Evolutionary conservation across 2,888 invertebrate genomes (phyloP), one percentile per base, ranked within the genome.

Genomic region (Campoplex nolae): DNA sequence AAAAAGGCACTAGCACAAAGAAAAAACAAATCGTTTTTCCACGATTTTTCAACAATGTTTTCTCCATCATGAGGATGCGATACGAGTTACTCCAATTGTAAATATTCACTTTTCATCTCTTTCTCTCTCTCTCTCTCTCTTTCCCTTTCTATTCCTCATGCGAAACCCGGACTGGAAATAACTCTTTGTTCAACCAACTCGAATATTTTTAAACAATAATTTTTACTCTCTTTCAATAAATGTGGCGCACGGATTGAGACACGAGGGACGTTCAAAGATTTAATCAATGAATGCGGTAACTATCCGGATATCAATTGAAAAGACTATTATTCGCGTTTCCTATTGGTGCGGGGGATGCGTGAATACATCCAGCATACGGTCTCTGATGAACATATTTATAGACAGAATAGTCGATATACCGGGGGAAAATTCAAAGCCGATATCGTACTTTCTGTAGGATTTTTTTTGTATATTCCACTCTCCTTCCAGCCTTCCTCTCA

Each of bases 331-430:
- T 68, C 78, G 70, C 80, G 16, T 75, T 79, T 79, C 42, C 75
- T 42, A 79, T 84, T 51, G 68, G 58, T 38, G 38, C 23, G n/a
- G 23, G 23, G n/a, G n/a, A 83, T 70, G 75, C 58, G 62, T 68
- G 67, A 38, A 38, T 54, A 23, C 42, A 54, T 18, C 7, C 18
- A 28, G 23, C 45, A 13, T 58, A 62, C 13, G 48, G 45, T 74
- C 78, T 23, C 48, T 9, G 74, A 68, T 28, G 58, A 70, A 80
- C 70, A 62, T 70, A 80, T 84, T 84, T 84, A 80, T 84, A 65
- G 84, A 80, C 84, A 80, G 75, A 70, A 35, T 58, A 74, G 65
- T 80, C 80, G 71, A 84, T 84, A 45, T 68, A 32, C 23, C 42
- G 58, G 38, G 45, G 67, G 70, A 35, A 6, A 62, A 18, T 48